A percentile compares a stretch with the other conserved stretches of the same genome.
Conservation (phyloP, 2,797 vertebrate species). For the Fratercula arctica region DNA sequence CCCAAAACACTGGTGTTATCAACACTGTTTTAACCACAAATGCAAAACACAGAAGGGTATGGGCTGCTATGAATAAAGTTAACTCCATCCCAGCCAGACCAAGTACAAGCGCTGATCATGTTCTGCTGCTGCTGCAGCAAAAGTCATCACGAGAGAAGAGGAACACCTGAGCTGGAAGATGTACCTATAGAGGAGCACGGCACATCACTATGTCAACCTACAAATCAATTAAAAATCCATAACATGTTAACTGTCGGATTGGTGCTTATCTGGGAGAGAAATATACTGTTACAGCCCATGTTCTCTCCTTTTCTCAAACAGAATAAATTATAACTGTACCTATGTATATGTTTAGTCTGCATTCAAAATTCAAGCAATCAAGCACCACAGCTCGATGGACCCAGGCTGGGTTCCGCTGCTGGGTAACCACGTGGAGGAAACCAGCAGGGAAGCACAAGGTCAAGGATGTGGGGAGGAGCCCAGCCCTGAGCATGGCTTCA, state of each 20-base stretch:
- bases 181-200: neutral
- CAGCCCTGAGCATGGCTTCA: accelerated
- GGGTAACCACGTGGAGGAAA: neutral
- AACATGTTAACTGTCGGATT: neutral
- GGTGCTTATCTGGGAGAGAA: neutral
- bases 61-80: neutral
- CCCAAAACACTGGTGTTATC: neutral
- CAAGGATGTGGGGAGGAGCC: neutral
- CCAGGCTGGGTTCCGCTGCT: neutral
- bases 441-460: neutral
- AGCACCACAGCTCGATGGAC: too few relatives aligned
- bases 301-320: neutral
- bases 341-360: neutral
- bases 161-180: neutral
- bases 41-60: neutral
- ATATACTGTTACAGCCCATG: neutral
- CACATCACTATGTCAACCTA: neutral
- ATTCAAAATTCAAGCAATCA: neutral
- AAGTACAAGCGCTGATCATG: neutral
- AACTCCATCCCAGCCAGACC: neutral
- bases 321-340: neutral
- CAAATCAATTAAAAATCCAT: neutral
- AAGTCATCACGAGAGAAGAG: neutral
- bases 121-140: neutral
- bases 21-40: neutral